A percentile compares a stretch with the other conserved stretches of the same genome.
phyloP scores from a whole-genome alignment of 2,888 invertebrate species.

The Sympetrum striolatum region DNA sequence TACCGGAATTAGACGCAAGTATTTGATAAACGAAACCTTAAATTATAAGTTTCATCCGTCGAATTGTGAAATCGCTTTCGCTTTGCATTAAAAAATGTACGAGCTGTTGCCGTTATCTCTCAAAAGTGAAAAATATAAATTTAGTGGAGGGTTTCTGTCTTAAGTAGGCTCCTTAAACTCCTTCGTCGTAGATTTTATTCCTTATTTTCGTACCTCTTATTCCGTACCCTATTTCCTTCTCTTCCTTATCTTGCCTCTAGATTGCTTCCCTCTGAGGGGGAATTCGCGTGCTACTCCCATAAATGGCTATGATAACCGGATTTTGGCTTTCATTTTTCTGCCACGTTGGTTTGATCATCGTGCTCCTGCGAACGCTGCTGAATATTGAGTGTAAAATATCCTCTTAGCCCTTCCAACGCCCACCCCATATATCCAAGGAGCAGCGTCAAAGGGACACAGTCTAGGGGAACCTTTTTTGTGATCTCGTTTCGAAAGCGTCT shows the following conservation, averaged over 20 bases:
- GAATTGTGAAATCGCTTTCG: no score
- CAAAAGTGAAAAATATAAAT: no score
- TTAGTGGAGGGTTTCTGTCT: no score
- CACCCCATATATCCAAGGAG: background rate
- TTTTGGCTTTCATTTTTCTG: conserved; percentile 65
- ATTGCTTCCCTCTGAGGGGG: conserved; percentile 15
- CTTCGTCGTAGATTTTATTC: no score
- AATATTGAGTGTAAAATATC: conserved; percentile 27
- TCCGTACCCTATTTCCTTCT: background rate
- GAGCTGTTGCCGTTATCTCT: no score
- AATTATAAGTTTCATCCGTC: no score
- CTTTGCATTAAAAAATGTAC: no score
- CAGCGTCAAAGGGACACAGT: background rate
- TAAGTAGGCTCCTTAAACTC: no score
- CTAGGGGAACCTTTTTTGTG: background rate
- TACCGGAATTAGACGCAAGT: no score
- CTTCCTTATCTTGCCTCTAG: background rate
- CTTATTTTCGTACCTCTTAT: no score
- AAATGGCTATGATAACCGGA: conserved; percentile 64
- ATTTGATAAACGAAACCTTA: no score
- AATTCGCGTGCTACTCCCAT: conserved; percentile 11
- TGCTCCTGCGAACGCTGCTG: background rate
- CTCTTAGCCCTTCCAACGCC: background rate
- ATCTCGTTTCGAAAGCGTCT: no score
- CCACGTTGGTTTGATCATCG: conserved; percentile 60